Evolutionary conservation across 92 coral and sea anemone genomes (phyloP).

Genomic region (Epizoanthus stellaris): DNA sequence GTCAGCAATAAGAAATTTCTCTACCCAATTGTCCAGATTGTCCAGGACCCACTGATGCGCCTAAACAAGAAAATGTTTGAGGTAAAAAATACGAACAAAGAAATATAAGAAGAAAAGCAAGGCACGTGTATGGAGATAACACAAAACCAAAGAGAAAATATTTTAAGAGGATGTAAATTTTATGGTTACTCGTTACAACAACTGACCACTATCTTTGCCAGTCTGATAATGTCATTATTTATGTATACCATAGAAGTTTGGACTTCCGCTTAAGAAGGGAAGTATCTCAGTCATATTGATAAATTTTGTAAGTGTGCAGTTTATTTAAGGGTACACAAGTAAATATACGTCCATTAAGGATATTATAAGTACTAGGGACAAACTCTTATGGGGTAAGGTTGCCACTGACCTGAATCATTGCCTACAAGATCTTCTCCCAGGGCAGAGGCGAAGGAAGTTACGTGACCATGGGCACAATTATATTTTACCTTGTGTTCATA

Average conservation of each 20-base stretch:
- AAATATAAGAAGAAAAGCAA: neutral
- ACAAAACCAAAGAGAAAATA: too few relatives aligned
- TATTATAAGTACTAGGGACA: too few relatives aligned
- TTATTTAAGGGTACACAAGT: neutral
- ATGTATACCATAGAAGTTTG: neutral
- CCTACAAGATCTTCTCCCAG: too few relatives aligned
- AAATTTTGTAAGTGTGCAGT: neutral
- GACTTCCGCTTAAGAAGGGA: neutral
- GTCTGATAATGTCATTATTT: neutral
- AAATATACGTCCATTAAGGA: neutral
- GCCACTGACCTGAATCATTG: too few relatives aligned
- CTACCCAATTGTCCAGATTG: slow-evolving; percentile 98
- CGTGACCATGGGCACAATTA: too few relatives aligned
- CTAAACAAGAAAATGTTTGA: slow-evolving; percentile 39
- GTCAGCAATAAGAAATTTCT: slow-evolving; percentile 92
- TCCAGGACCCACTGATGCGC: slow-evolving; percentile 98
- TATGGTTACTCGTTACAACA: neutral
- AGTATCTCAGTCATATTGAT: neutral
- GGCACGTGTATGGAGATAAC: neutral
- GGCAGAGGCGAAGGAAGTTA: too few relatives aligned
- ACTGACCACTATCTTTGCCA: neutral
- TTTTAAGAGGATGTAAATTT: neutral
- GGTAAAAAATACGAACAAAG: neutral
- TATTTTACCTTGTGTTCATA: too few relatives aligned
- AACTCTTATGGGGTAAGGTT: too few relatives aligned